These are phyloP conservation scores for Catharus ustulatus DNA, from an alignment of 2,797 vertebrate genomes.

Conservation along the genomic window DNA sequence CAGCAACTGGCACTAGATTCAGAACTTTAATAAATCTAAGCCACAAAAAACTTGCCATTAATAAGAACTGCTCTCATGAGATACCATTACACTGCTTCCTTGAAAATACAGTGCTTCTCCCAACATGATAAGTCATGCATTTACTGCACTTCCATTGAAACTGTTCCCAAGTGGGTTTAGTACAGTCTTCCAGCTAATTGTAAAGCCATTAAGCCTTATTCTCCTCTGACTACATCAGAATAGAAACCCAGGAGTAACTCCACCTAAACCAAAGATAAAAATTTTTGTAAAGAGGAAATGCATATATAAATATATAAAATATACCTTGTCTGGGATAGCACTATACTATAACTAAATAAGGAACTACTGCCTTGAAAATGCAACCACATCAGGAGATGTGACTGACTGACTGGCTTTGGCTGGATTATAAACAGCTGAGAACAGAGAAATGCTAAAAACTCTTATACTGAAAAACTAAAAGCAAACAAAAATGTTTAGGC, in stretches of 20 bases:
- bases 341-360: background rate
- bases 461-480: background rate
- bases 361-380: background rate
- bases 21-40: slow-evolving; percentile 32
- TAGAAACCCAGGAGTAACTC: background rate
- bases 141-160: background rate
- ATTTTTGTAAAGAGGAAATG: background rate
- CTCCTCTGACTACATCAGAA: background rate
- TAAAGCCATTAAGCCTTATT: background rate
- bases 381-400: background rate
- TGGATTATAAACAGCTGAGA: background rate
- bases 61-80: slow-evolving; percentile 27
- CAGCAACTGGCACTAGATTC: background rate
- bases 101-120: background rate
- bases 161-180: background rate
- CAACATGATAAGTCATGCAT: background rate
- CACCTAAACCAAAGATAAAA: background rate
- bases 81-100: background rate
- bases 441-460: background rate
- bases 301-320: background rate
- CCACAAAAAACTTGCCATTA: slow-evolving; percentile 24
- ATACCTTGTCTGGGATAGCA: background rate
- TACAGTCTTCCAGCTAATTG: background rate
- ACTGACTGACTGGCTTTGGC: background rate
- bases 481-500: background rate